Evolutionary conservation across 2,113 vertebrate genomes (phyloP), one percentile per base, ranked within the genome.

Genomic region (Amia ocellicauda): DNA sequence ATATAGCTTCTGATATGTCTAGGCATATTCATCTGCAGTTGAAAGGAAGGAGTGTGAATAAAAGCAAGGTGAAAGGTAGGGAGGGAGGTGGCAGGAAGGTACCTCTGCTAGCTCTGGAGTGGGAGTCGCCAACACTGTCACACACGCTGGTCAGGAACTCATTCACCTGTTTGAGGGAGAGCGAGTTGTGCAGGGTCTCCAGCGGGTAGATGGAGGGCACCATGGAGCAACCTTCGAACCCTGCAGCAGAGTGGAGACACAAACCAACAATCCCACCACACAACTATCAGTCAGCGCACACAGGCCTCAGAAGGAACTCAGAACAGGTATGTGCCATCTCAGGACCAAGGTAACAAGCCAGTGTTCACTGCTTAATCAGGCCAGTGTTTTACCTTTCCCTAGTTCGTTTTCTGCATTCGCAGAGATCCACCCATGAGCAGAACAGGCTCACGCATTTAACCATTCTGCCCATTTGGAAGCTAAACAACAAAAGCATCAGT

Each of bases 141-240:
- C 93, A 96, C 68, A 98, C 83, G 0, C 79, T 67, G 0, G 92
- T 89, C 70, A 98, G 85, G 84, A 98, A 99, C 75, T 92, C 86
- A 63, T 91, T 91, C 73, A 99, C 94, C 88, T 99, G 94, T 61
- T 90, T 93, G 62, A 98, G 83, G 3, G 97, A 99, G 69, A 99
- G 93, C 3, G 96, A 94, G 85, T 99, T 99, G 89, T 99, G 97
- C 74, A 99, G 92, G 3, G 97, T 99, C 82, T 99, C 97, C 85
- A 99, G 77, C 0, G 97, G 97, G 55, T 97, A 95, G 77, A 99
- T 96, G 65, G 94, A 98, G 67, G 97, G 97, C 73, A 99, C 97
- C 97, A 99, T 98, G 78, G 95, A 98, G 77, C 94, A 99, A 75
- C 97, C 96, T 85, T 99, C 97, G 65, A 99, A 99, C 68, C 97